Evolutionary conservation across 2,888 invertebrate genomes (phyloP).

Genomic region (Pemphredon lugubris): DNA sequence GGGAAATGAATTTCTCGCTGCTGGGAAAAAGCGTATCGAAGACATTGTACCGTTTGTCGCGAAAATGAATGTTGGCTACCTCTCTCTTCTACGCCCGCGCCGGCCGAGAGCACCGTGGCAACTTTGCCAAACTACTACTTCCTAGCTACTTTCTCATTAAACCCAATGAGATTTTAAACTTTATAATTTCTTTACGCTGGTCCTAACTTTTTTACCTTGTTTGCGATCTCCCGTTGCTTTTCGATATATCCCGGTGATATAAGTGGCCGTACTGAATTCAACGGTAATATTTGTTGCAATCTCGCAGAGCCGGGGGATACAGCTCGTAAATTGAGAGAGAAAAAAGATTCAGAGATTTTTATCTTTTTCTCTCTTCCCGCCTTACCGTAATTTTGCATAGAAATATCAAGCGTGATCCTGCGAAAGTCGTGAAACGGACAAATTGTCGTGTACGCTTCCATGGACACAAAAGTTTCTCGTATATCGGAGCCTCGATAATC

Average conservation of each 20-base stretch:
- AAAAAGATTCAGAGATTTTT: neutral
- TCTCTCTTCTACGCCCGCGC: slow-evolving; percentile 4
- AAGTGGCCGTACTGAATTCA: slow-evolving; percentile 43
- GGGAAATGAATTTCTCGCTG: slow-evolving; percentile 54
- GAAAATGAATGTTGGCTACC: neutral
- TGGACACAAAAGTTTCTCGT: too few relatives aligned
- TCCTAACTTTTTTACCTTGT: slow-evolving; percentile 52
- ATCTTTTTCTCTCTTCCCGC: neutral
- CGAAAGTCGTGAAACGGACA: too few relatives aligned
- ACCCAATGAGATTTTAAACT: slow-evolving; percentile 66
- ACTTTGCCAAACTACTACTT: slow-evolving; percentile 46
- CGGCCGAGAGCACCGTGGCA: neutral
- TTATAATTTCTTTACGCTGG: slow-evolving; percentile 63
- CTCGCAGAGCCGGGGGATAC: neutral
- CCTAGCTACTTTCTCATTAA: slow-evolving; percentile 56
- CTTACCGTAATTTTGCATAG: neutral
- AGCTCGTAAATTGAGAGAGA: neutral
- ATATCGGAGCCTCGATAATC: too few relatives aligned
- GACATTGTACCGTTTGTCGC: slow-evolving; percentile 31
- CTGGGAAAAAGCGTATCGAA: slow-evolving; percentile 22
- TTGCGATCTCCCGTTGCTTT: slow-evolving; percentile 35
- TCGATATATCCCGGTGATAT: slow-evolving; percentile 39
- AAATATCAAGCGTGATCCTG: too few relatives aligned
- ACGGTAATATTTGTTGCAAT: slow-evolving; percentile 46
- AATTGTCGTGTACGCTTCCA: too few relatives aligned